These are phyloP conservation scores for Galerucella pusilla DNA, from an alignment of 2,888 invertebrate genomes.

Conservation along the genomic window DNA sequence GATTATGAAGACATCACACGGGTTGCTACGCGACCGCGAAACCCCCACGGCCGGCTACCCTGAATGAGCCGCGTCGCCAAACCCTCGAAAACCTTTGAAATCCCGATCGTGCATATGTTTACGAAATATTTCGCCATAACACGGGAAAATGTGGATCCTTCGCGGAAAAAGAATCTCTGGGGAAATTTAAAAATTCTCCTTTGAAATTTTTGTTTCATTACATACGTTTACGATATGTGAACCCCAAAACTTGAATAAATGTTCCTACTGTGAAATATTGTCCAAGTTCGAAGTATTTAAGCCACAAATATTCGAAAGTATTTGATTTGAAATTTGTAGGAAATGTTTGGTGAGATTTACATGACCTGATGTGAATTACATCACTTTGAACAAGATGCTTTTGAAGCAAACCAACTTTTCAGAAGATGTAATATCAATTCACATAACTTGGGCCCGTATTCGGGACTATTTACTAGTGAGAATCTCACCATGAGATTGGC, in stretches of 20 bases:
- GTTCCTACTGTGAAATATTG: not conserved
- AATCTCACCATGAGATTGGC: too few relatives aligned
- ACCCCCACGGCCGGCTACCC: slow-evolving; percentile 53
- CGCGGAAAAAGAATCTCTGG: slow-evolving; percentile 26
- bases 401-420: too few relatives aligned
- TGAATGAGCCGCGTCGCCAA: slow-evolving; percentile 51
- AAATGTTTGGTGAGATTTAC: too few relatives aligned
- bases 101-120: slow-evolving; percentile 47
- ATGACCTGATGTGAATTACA: too few relatives aligned
- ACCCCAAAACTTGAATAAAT: not conserved
- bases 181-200: slow-evolving; percentile 33
- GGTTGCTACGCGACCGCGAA: slow-evolving; percentile 65
- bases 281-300: too few relatives aligned
- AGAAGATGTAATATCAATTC: too few relatives aligned
- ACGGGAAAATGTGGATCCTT: slow-evolving; percentile 29
- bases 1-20: slow-evolving; percentile 62
- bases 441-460: too few relatives aligned
- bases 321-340: too few relatives aligned
- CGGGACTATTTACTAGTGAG: too few relatives aligned
- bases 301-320: too few relatives aligned
- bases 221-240: not conserved
- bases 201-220: slow-evolving; percentile 20
- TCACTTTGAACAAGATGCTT: too few relatives aligned
- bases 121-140: slow-evolving; percentile 40
- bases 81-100: slow-evolving; percentile 36